A percentile compares a stretch with the other conserved stretches of the same genome.
phyloP scores from a whole-genome alignment of 2,888 invertebrate genomes.

The Drosophila demipolita region DNA sequence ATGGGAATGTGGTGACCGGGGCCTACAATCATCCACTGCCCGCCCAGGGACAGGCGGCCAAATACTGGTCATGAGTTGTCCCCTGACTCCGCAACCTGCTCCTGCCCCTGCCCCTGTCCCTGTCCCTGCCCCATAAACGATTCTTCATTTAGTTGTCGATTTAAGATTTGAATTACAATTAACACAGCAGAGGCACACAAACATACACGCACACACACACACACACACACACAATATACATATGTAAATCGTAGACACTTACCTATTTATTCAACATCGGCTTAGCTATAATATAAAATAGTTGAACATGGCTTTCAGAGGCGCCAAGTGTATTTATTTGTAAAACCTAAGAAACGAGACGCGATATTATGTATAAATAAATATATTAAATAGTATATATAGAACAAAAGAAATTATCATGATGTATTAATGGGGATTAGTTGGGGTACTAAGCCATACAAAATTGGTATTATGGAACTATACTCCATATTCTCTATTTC shows the following conservation, averaged over 20 bases:
- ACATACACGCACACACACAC: neutral
- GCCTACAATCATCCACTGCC: conserved; percentile 83
- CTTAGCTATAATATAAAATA: conserved; percentile 62
- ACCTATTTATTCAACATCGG: conserved; percentile 56
- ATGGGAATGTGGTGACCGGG: conserved; percentile 80
- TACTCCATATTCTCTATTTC: neutral
- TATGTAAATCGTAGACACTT: conserved; percentile 45
- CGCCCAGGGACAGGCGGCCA: conserved; percentile 78
- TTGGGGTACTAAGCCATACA: neutral
- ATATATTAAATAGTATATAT: conserved; percentile 27
- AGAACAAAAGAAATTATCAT: neutral
- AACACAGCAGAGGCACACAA: conserved; percentile 54
- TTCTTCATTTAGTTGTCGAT: conserved; percentile 16
- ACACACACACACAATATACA: neutral
- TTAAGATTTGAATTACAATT: conserved; percentile 27
- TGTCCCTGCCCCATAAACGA: no score
- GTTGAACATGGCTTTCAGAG: conserved; percentile 58
- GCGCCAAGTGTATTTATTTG: conserved; percentile 51
- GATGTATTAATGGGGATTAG: conserved; percentile 9
- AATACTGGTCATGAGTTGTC: conserved; percentile 83
- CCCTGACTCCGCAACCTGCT: neutral
- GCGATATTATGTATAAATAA: conserved; percentile 49
- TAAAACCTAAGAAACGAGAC: conserved; percentile 30
- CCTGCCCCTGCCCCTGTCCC: neutral
- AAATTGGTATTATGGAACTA: neutral